These are phyloP conservation scores for Diplazon laetatorius DNA, from an alignment of 2,888 invertebrate genomes.

Conservation along the genomic window DNA sequence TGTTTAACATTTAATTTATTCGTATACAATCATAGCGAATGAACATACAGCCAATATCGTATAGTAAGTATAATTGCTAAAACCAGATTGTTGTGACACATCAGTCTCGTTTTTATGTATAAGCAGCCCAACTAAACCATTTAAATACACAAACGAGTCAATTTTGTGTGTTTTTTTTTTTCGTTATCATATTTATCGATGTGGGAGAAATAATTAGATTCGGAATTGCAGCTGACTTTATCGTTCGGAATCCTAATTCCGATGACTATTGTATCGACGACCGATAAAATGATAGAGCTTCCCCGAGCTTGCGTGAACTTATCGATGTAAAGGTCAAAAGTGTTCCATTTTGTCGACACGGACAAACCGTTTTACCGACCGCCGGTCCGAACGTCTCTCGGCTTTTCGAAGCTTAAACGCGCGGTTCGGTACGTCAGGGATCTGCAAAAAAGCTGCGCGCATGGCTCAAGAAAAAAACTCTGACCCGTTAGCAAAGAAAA, in stretches of 20 bases:
- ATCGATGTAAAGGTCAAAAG: background rate
- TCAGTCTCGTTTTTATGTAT: background rate
- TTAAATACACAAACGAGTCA: background rate
- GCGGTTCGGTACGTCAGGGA: slow-evolving; percentile 11
- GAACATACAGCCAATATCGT: slow-evolving; percentile 55
- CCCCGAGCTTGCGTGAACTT: background rate
- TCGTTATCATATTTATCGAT: background rate
- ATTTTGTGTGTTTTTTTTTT: no score
- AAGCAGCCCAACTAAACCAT: slow-evolving; percentile 24
- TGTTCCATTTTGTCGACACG: background rate
- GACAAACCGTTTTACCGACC: background rate
- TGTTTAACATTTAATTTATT: slow-evolving; percentile 49
- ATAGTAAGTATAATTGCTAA: slow-evolving; percentile 26
- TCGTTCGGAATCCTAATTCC: no score
- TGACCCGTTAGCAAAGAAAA: background rate
- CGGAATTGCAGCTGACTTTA: no score
- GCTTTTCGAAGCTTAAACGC: background rate
- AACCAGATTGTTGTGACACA: slow-evolving; percentile 10
- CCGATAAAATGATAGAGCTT: background rate
- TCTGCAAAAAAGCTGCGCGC: background rate
- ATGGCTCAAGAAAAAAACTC: background rate
- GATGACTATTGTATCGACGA: slow-evolving; percentile 7
- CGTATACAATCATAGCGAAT: slow-evolving; percentile 51
- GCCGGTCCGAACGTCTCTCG: background rate
- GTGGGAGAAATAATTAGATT: no score